Percentiles rank a stretch among this genome's conserved stretches.
Evolutionary conservation across 2,888 invertebrate genomes (phyloP).

Genomic region (Microdon myrmicae): DNA sequence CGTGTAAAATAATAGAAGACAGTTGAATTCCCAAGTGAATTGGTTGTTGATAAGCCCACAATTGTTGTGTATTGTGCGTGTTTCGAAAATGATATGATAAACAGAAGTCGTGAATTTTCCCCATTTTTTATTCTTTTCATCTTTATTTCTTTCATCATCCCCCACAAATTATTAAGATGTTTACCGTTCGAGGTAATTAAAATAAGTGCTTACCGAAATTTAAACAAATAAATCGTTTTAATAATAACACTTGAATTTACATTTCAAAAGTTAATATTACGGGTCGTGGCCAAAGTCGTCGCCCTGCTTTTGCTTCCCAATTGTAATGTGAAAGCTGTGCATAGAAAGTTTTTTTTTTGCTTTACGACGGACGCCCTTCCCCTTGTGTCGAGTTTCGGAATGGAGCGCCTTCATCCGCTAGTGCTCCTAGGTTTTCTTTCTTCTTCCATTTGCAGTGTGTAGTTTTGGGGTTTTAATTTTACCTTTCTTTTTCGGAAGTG

Average conservation of each 20-base stretch:
- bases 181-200: slow-evolving; percentile 55
- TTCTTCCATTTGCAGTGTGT: slow-evolving; percentile 11
- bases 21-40: slow-evolving; percentile 35
- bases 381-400: slow-evolving; percentile 5
- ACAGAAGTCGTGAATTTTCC: slow-evolving; percentile 41
- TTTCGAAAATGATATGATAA: slow-evolving; percentile 48
- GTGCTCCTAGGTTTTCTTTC: slow-evolving; percentile 11
- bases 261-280: slow-evolving; percentile 1
- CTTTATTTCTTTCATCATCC: slow-evolving; percentile 34
- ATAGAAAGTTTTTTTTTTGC: slow-evolving; percentile 53
- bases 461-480: slow-evolving; percentile 39
- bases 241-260: not conserved
- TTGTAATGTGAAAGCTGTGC: slow-evolving; percentile 52
- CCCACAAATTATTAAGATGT: slow-evolving; percentile 53
- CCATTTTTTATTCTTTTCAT: slow-evolving; percentile 33
- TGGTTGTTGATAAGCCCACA: slow-evolving; percentile 14
- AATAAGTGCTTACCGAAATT: too few relatives aligned
- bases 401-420: slow-evolving; percentile 30
- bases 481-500: slow-evolving; percentile 42
- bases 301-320: slow-evolving; percentile 22
- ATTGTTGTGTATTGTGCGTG: too few relatives aligned
- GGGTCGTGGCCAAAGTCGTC: slow-evolving; percentile 1
- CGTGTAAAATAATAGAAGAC: slow-evolving; percentile 6
- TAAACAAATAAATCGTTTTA: slow-evolving; percentile 7
- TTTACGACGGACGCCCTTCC: slow-evolving; percentile 39